A percentile compares a stretch with the other conserved stretches of the same genome.
Conservation (phyloP, 1,140 invertebrate species). For the Sitodiplosis mosellana region DNA sequence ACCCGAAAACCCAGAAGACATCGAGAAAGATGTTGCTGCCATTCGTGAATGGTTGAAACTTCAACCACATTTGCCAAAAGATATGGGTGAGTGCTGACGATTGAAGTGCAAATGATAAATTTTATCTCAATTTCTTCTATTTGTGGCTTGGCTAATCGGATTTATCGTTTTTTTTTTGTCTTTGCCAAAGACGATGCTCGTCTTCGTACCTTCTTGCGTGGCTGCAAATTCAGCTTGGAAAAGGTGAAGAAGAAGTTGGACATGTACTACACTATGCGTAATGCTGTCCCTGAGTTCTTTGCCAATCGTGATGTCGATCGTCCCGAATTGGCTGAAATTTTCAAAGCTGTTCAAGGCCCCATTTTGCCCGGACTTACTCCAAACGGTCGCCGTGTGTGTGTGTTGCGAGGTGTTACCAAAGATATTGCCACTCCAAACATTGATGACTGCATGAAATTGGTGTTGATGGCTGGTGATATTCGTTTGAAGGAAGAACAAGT, state of each 20-base stretch:
- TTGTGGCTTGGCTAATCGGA: too few species aligned
- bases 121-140: too few species aligned
- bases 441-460: constrained; percentile 53
- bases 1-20: constrained; percentile 34
- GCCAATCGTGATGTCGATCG: constrained; percentile 48
- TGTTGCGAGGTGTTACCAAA: constrained; percentile 44
- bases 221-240: constrained; percentile 67
- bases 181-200: constrained; percentile 40
- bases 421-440: constrained; percentile 35
- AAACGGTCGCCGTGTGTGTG: constrained; percentile 53
- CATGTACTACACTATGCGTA: constrained; percentile 59
- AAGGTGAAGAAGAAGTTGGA: constrained; percentile 66
- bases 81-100: constrained; percentile 27
- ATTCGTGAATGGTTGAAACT: constrained; percentile 51
- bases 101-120: too few species aligned
- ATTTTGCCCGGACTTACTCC: constrained; percentile 57
- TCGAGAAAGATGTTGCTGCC: constrained; percentile 39
- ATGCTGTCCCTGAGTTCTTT: constrained; percentile 68
- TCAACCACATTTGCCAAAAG: constrained; percentile 48
- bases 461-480: constrained; percentile 64
- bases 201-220: constrained; percentile 56
- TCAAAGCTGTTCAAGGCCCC: constrained; percentile 50
- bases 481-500: constrained; percentile 51
- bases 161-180: background rate
- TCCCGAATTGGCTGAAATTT: constrained; percentile 48